Base-by-base conservation (phyloP, 2,113 vertebrate species). In the Sturnus vulgaris region DNA sequence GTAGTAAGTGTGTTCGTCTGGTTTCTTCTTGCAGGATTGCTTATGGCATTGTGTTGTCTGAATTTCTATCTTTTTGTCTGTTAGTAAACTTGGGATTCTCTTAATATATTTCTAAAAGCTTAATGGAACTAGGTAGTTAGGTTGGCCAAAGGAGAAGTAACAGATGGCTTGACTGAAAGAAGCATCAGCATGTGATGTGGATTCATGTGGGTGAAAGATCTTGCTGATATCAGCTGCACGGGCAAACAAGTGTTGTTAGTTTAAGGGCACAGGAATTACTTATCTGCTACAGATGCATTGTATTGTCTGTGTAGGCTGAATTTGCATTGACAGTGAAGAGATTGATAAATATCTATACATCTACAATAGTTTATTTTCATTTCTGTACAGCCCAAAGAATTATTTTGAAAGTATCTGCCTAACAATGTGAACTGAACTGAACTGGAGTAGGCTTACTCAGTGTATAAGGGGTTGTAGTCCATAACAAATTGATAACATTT, bases 401-500 rank as follows among this genome's bases (percentile, higher is more conserved):
- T 72, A 10, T 42, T 91, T 70, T 65, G 15, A 53, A 86, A 64
- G 23, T 27, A 24, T 57, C 23, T 76, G 10, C 47, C 6, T 49
- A 71, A 85, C 3, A 3, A 30, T 3, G 18, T n/a, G 50, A 59
- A 53, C 16, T 25, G 31, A 13, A 13, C 40, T 85, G 24, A 86
- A 73, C 53, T 84, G 1, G 0, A 31, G 4, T 76, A 28, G 44
- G 24, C 12, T 90, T 79, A 37, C 65, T 71, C 49, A 40, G 17
- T 28, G 25, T 64, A 27, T 53, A 61, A n/a, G 0, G 0, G 5
- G 6, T 21, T 77, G 52, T 37, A 52, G 52, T 63, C 87, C 42
- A 4, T 46, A 27, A 82, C 15, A 50, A 47, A 79, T 40, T 11
- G 79, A 3, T 42, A 59, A 72, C 3, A 21, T 81, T 44, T 77